Evolutionary conservation across 1,140 invertebrate species (phyloP).

Genomic region (Cyrtorhinus lividipennis): DNA sequence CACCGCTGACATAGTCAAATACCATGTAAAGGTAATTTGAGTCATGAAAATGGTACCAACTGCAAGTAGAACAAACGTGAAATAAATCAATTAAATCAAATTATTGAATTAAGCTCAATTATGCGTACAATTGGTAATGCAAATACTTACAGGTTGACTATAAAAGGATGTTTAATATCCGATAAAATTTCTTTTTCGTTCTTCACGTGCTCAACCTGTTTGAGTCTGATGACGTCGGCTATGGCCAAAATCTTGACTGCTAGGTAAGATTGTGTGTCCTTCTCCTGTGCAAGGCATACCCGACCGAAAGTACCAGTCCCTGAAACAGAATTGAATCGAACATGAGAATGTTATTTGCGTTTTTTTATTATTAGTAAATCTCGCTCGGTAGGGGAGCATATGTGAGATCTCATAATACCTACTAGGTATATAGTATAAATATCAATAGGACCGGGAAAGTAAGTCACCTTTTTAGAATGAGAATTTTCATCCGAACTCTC

Average conservation of each 20-base stretch:
- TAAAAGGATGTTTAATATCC: conserved; percentile 82
- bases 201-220: conserved; percentile 88
- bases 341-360: too few relatives aligned
- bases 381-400: too few relatives aligned
- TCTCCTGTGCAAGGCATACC: conserved; percentile 71
- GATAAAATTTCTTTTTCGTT: conserved; percentile 84
- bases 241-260: conserved; percentile 88
- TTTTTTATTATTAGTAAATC: too few relatives aligned
- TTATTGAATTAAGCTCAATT: too few relatives aligned
- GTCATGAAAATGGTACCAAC: conserved; percentile 80
- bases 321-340: too few relatives aligned
- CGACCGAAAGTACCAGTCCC: conserved; percentile 89
- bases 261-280: conserved; percentile 57
- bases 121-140: too few relatives aligned
- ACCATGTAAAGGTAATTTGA: conserved; percentile 81
- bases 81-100: too few relatives aligned
- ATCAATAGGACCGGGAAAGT: too few relatives aligned
- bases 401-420: too few relatives aligned
- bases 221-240: conserved; percentile 78
- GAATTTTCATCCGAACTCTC: too few relatives aligned
- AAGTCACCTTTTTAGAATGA: too few relatives aligned
- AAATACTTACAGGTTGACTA: conserved; percentile 85
- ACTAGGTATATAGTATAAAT: too few relatives aligned
- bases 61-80: conserved; percentile 38
- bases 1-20: conserved; percentile 87